These are phyloP conservation scores for Lophura nycthemera DNA, from an alignment of 2,113 vertebrate species.

Conservation along the genomic window DNA sequence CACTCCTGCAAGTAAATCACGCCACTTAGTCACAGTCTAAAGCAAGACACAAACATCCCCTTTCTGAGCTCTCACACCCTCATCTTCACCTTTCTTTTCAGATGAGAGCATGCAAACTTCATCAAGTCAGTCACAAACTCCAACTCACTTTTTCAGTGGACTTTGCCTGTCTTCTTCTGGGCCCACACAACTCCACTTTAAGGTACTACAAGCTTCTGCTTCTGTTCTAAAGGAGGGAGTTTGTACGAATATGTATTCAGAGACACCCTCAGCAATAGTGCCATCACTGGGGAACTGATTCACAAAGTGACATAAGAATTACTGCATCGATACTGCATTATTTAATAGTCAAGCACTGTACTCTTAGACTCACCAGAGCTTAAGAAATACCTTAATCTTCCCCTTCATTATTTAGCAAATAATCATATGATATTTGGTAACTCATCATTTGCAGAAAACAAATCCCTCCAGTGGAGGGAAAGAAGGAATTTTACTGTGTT, in stretches of 20 bases:
- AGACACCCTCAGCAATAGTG: background rate
- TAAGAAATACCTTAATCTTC: slow-evolving; percentile 12
- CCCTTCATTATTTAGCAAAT: slow-evolving; percentile 46
- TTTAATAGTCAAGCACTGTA: background rate
- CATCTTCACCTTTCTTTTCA: background rate
- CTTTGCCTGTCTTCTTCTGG: background rate
- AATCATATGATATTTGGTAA: slow-evolving; percentile 36
- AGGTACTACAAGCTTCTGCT: background rate
- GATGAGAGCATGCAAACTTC: background rate
- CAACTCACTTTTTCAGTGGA: background rate
- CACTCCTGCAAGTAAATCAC: slow-evolving; percentile 20
- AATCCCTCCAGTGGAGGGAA: background rate
- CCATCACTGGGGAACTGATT: background rate
- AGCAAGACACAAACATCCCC: background rate
- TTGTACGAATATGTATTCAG: background rate
- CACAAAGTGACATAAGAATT: background rate
- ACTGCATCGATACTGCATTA: background rate
- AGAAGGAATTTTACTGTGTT: background rate
- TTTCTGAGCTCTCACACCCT: background rate
- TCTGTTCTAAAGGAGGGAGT: background rate
- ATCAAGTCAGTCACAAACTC: background rate
- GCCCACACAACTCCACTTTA: background rate
- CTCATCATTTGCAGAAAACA: background rate
- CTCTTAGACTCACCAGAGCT: background rate
- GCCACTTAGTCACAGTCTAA: background rate